phyloP scores from a whole-genome alignment of 2,113 vertebrate genomes.

The Epinephelus lanceolatus region DNA sequence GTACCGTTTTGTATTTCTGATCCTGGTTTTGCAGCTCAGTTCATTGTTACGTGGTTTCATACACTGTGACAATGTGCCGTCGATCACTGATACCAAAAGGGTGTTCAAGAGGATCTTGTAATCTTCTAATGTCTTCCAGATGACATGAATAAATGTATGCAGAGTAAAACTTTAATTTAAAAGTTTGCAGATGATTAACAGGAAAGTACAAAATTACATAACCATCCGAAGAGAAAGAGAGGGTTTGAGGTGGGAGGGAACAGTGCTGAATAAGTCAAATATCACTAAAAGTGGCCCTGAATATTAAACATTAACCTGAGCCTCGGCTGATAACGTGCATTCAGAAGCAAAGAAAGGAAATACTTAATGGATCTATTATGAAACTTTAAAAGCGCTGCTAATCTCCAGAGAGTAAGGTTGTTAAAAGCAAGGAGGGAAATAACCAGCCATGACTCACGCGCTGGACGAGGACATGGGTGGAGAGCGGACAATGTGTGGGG shows the following conservation, averaged over 20 bases:
- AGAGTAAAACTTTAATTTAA: not conserved
- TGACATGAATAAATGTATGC: not conserved
- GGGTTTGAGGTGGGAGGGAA: not conserved
- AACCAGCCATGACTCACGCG: slow-evolving; percentile 55
- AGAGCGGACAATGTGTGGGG: slow-evolving; percentile 40
- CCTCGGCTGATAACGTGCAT: slow-evolving; percentile 1
- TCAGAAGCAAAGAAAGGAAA: not conserved
- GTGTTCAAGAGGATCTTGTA: not conserved
- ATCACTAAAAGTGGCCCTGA: slow-evolving; percentile 1
- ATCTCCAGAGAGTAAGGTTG: slow-evolving; percentile 40
- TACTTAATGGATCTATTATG: slow-evolving; percentile 54
- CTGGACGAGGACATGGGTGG: slow-evolving; percentile 16
- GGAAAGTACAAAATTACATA: not conserved
- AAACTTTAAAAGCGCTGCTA: slow-evolving; percentile 57
- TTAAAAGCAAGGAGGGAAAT: slow-evolving; percentile 26
- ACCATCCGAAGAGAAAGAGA: not conserved
- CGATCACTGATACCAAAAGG: not conserved
- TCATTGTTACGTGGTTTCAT: no score
- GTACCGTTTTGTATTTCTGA: no score
- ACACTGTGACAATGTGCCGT: no score
- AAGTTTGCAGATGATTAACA: not conserved
- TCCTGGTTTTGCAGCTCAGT: no score
- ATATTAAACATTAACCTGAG: slow-evolving; percentile 39
- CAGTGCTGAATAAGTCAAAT: slow-evolving; percentile 16
- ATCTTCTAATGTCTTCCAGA: not conserved